phyloP scores from a whole-genome alignment of 92 coral and sea anemone genomes.

The Heteractis magnifica region DNA sequence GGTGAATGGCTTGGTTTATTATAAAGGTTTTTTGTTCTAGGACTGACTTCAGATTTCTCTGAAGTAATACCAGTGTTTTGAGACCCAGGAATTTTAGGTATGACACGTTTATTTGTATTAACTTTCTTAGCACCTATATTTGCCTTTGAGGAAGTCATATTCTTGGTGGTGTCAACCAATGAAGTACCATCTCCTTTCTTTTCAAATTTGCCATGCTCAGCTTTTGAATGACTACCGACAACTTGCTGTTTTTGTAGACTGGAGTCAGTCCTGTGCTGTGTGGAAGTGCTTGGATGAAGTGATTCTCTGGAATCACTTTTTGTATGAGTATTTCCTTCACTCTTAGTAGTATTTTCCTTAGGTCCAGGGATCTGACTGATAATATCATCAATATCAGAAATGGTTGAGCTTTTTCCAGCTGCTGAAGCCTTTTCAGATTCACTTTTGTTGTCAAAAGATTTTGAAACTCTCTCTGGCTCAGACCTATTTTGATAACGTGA shows the following conservation, averaged over 20 bases:
- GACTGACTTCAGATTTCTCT: not conserved
- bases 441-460: not conserved
- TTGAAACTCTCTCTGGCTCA: not conserved
- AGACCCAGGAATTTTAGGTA: conserved; percentile 2
- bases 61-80: not conserved
- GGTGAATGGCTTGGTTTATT: not conserved
- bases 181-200: conserved; percentile 7
- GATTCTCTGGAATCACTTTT: conserved; percentile 9
- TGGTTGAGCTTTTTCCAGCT: conserved; percentile 5
- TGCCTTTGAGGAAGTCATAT: conserved; percentile 7
- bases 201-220: conserved; percentile 11
- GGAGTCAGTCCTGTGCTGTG: not conserved
- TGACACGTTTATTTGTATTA: not conserved
- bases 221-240: not conserved
- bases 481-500: conserved; percentile 12
- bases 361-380: conserved; percentile 37
- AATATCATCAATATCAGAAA: conserved; percentile 27
- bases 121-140: conserved; percentile 2
- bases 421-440: conserved; percentile 20
- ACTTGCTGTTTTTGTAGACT: not conserved
- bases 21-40: not conserved
- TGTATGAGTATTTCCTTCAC: not conserved
- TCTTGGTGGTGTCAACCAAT: not conserved
- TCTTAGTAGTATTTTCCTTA: conserved; percentile 3
- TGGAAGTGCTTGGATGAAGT: not conserved